Base-by-base conservation (phyloP, 2,797 vertebrate genomes). In the Sitta carolinensis region DNA sequence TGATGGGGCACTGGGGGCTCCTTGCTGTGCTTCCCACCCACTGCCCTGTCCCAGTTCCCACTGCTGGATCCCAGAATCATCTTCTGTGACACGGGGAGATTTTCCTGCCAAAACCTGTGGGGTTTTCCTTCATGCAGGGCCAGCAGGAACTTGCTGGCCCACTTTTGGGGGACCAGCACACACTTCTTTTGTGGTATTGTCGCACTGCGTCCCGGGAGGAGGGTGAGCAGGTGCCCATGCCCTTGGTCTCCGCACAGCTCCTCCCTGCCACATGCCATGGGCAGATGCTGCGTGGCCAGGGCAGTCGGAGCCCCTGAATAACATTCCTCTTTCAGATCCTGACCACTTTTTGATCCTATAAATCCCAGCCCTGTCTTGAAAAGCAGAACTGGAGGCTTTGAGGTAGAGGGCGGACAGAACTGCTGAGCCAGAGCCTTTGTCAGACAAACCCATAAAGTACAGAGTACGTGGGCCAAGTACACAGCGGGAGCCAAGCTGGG, bases 21-120 rank as follows among this genome's bases (percentile, higher is more conserved):
- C 45, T 34, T 0, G 0, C 32, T 13, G 17, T 0, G 0, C 13
- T 27, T 23, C 43, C 47, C 16, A 16, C 66, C 1, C 7, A 8
- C 13, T 19, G 22, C 15, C 17, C 63, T 7, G 27, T 22, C 75
- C 36, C 84, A 18, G 29, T 10, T 42, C 40, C 40, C 18, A 7
- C 27, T 20, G 80, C n/a, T 50, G 68, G n/a, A 38, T 16, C 36
- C 61, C 57, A 51, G 61, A 36, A 34, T 19, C 1, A 1, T 20
- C 26, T 40, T 23, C 48, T 43, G 59, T 1, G 3, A 9, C 7
- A 2, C 1, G 0, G 11, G 42, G n/a, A 62, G 21, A 25, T 25
- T 13, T 48, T 21, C 64, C 40, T 62, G 61, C 54, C 38, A 18
- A 36, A 70, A 34, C 10, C 36, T 14, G 0, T 3, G 1, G 43